phyloP scores from a whole-genome alignment of 2,888 invertebrate species.

The Megalurothrips usitatus region DNA sequence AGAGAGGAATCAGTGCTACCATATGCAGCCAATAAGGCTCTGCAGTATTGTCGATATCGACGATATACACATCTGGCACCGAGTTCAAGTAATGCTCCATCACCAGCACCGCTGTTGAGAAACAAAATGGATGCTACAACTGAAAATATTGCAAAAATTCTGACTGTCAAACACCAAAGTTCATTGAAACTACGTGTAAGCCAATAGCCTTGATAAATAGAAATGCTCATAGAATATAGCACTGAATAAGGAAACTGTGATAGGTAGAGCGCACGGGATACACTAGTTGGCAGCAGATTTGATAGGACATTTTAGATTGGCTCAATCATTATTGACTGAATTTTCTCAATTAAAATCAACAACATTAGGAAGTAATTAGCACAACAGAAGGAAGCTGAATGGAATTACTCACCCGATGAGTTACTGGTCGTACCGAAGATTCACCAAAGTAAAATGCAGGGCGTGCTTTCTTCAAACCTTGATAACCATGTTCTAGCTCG shows the following conservation, averaged over 20 bases:
- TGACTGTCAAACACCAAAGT: background rate
- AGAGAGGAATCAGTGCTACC: slow-evolving; percentile 38
- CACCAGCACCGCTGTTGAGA: slow-evolving; percentile 28
- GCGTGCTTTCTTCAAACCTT: slow-evolving; percentile 71
- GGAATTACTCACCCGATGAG: background rate
- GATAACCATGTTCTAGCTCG: slow-evolving; percentile 88
- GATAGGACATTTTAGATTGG: too few relatives aligned
- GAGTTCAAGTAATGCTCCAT: slow-evolving; percentile 32
- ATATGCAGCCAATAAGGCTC: slow-evolving; percentile 44
- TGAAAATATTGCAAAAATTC: background rate
- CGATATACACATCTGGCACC: slow-evolving; percentile 42
- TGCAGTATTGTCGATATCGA: slow-evolving; percentile 43
- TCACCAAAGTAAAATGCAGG: slow-evolving; percentile 66
- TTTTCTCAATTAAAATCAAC: too few relatives aligned
- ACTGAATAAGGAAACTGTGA: background rate
- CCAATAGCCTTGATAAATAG: background rate
- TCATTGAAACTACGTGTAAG: background rate
- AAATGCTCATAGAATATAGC: background rate
- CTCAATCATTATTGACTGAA: too few relatives aligned
- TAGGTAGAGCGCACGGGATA: too few relatives aligned
- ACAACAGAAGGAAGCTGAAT: too few relatives aligned
- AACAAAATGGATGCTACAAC: slow-evolving; percentile 21
- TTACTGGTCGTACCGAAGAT: slow-evolving; percentile 12
- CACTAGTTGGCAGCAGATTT: too few relatives aligned
- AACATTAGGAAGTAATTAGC: too few relatives aligned